phyloP scores from a whole-genome alignment of 2,113 vertebrate genomes.

The Lontra canadensis region DNA sequence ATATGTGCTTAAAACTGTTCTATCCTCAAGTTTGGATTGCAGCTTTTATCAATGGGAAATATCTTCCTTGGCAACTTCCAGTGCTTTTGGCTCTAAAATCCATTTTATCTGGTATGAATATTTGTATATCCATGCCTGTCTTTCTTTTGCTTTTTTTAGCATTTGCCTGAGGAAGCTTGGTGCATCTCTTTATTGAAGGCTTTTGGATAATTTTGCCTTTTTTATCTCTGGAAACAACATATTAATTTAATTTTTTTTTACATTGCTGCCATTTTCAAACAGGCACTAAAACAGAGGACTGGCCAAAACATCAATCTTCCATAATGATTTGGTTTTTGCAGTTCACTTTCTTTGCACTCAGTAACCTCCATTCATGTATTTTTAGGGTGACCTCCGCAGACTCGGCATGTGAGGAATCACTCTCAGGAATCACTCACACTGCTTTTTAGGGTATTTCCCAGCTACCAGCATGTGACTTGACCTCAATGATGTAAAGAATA shows the following conservation, averaged over 20 bases:
- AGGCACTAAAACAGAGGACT: neutral
- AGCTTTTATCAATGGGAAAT: neutral
- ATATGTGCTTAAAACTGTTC: neutral
- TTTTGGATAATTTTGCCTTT: neutral
- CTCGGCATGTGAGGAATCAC: too few species aligned
- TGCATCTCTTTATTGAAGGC: neutral
- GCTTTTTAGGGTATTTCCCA: neutral
- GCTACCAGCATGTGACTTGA: neutral
- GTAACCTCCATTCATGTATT: neutral
- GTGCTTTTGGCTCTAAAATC: neutral
- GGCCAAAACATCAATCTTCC: neutral
- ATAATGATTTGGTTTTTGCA: neutral
- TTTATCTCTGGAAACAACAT: neutral
- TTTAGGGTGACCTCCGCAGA: neutral
- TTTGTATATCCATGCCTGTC: neutral
- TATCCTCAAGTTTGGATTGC: neutral
- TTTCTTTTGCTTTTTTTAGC: neutral
- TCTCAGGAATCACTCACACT: accelerated
- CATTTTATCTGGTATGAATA: neutral
- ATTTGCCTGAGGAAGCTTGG: neutral
- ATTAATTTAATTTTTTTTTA: neutral
- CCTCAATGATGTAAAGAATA: accelerated
- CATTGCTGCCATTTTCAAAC: neutral
- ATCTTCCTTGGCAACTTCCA: neutral
- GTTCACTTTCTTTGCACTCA: neutral